phyloP scores from a whole-genome alignment of 2,888 invertebrate species.

The Micropterix aruncella region DNA sequence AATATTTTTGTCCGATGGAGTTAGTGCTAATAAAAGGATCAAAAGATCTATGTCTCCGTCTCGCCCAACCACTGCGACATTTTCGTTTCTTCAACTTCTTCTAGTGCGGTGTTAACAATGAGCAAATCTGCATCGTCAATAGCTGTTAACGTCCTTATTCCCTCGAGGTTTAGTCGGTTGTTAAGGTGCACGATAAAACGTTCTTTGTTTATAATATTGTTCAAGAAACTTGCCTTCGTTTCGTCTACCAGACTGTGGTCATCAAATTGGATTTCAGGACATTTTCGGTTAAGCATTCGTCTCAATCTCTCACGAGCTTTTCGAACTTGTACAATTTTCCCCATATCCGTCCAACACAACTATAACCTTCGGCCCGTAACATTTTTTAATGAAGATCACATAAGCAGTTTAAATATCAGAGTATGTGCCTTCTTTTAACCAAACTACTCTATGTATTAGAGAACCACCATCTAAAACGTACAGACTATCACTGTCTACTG shows the following conservation, averaged over 20 bases:
- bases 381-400: slow-evolving; percentile 11
- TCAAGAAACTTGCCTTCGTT: no score
- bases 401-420: slow-evolving; percentile 11
- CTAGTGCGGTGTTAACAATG: slow-evolving; percentile 9
- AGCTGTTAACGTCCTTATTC: slow-evolving; percentile 6
- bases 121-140: slow-evolving; percentile 8
- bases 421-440: slow-evolving; percentile 13
- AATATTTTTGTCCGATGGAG: slow-evolving; percentile 8
- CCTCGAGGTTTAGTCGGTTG: slow-evolving; percentile 7
- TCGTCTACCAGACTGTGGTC: slow-evolving; percentile 7
- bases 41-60: no score
- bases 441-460: no score
- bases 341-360: slow-evolving; percentile 12
- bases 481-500: no score
- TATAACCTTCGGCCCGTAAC: slow-evolving; percentile 12
- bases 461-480: no score
- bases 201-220: slow-evolving; percentile 8
- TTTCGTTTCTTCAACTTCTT: slow-evolving; percentile 8
- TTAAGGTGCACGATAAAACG: slow-evolving; percentile 8
- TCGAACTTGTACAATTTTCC: slow-evolving; percentile 9
- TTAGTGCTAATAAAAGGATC: slow-evolving; percentile 6
- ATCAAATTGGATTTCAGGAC: slow-evolving; percentile 11
- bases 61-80: no score
- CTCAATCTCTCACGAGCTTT: slow-evolving; percentile 11
- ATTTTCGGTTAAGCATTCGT: slow-evolving; percentile 8